Base-by-base conservation (phyloP, 2,797 vertebrate species). In the Miichthys miiuy region DNA sequence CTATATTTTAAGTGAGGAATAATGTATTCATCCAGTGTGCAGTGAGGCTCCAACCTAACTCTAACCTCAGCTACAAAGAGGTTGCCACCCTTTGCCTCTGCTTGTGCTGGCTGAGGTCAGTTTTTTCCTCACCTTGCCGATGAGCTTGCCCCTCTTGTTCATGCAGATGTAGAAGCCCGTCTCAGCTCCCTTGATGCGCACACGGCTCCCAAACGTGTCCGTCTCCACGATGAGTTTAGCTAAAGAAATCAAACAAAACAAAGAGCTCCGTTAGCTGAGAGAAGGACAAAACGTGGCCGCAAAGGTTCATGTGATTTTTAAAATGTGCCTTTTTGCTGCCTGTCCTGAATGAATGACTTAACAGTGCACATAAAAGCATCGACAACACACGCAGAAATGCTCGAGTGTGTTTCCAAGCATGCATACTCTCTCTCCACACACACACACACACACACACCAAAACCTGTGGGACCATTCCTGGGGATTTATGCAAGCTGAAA, bases 201-300 rank as follows among this genome's bases (percentile, higher is more conserved):
- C 97, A 0, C 97, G 95, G 90, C 97, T 97, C 79, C 97, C 97
- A 4, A 98, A 98, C 0, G 97, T 98, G 89, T 98, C 97, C 0
- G 97, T 98, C 89, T 98, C 97, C 90, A 98, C 97, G 2, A 97
- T 94, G 77, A 98, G 97, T 91, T 97, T 97, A 64, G 97, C 97
- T 98, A 41, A 47, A 75, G 42, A 27, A 62, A 73, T 4, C 2
- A 79, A 65, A 81, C 4, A 83, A 42, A 21, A 38, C 9, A 38
- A 67, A 61, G n/a, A 30, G 34, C 51, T 71, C 44, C 11, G 30
- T 87, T 55, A 88, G 23, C 54, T 55, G 27, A 66, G 34, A 68
- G 13, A 18, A 52, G 25, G 17, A 6, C 3, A 38, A 9, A 34
- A 38, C 2, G 34, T 9, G 38, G 20, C 23, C 23, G 27, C 13